phyloP scores from a whole-genome alignment of 2,113 vertebrate species.

The Clupea harengus region DNA sequence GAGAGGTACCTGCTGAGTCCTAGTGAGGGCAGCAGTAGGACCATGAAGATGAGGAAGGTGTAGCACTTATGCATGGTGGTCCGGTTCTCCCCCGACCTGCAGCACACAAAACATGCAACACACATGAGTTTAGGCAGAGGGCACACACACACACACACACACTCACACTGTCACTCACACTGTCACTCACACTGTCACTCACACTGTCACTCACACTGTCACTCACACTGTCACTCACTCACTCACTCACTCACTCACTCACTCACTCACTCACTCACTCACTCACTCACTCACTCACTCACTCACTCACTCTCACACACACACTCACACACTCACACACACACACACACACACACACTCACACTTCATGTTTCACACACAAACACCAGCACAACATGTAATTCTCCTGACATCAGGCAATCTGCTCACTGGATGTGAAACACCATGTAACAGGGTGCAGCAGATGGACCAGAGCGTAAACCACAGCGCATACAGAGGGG shows the following conservation, averaged over 20 bases:
- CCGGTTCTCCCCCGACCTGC: constrained; percentile 93
- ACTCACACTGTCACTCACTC: not conserved
- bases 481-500: too few species aligned
- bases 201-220: not conserved
- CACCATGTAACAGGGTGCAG: too few species aligned
- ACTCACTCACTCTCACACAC: too few species aligned
- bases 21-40: constrained; percentile 88
- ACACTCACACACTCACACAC: not conserved
- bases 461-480: too few species aligned
- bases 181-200: not conserved
- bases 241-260: too few species aligned
- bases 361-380: not conserved
- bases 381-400: too few species aligned
- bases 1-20: constrained; percentile 89
- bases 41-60: constrained; percentile 98
- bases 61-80: constrained; percentile 99
- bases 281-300: not conserved
- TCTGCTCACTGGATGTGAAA: too few species aligned
- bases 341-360: not conserved
- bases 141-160: constrained; percentile 10
- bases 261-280: too few species aligned
- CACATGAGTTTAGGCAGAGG: not conserved
- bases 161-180: not conserved
- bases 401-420: too few species aligned
- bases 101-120: not conserved